Percentiles rank a stretch among this genome's conserved stretches.
These are phyloP conservation scores for Bos javanicus DNA, from an alignment of 2,113 vertebrate species.

Conservation along the genomic window DNA sequence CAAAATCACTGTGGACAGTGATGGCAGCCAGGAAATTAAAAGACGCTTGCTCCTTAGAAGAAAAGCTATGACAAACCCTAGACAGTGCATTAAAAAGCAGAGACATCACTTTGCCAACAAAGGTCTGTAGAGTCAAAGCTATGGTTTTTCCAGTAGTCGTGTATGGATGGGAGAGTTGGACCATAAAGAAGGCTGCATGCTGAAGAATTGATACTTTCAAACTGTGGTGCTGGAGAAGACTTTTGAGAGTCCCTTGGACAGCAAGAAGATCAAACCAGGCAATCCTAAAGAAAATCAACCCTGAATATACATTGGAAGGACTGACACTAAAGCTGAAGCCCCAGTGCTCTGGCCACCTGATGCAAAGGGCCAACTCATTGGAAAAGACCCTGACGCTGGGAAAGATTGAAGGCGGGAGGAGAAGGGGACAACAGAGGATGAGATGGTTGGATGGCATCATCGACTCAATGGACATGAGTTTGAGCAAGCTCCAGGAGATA, in stretches of 20 bases:
- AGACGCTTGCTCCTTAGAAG: background rate
- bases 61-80: background rate
- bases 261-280: background rate
- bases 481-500: background rate
- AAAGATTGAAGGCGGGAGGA: background rate
- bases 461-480: background rate
- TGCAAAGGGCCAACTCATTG: background rate
- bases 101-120: background rate
- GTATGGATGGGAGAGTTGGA: background rate
- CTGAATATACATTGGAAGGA: background rate
- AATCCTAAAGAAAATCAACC: background rate
- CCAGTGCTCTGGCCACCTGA: background rate
- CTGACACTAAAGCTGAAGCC: background rate
- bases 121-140: background rate
- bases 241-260: background rate
- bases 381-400: background rate
- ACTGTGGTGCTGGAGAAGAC: background rate
- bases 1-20: background rate
- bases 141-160: background rate
- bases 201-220: background rate
- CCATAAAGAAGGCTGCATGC: background rate
- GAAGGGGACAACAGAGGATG: background rate
- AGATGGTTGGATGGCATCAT: background rate
- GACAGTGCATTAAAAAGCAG: background rate
- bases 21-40: background rate